These are phyloP conservation scores for Cordilura impudica DNA, from an alignment of 2,888 invertebrate species.

Conservation along the genomic window DNA sequence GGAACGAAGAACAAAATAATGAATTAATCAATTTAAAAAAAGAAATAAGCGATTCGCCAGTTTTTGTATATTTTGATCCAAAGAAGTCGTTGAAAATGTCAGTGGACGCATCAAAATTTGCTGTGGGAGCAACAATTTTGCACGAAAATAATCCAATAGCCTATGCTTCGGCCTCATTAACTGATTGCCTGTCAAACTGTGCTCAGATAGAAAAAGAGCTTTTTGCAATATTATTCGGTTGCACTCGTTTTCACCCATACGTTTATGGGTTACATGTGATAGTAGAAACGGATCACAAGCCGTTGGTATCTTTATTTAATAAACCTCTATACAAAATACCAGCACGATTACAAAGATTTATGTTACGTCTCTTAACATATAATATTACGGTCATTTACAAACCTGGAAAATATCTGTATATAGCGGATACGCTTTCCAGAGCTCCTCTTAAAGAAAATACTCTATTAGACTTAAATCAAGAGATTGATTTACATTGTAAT, in stretches of 20 bases:
- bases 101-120: conserved; percentile 35
- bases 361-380: conserved; percentile 20
- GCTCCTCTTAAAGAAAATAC: conserved; percentile 14
- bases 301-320: conserved; percentile 37
- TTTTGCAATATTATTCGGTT: conserved; percentile 58
- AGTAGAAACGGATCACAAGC: neutral
- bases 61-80: too few relatives aligned
- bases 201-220: conserved; percentile 62
- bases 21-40: conserved; percentile 40
- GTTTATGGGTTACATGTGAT: conserved; percentile 18
- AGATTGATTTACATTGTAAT: conserved; percentile 17
- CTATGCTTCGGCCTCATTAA: conserved; percentile 36
- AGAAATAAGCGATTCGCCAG: conserved; percentile 23
- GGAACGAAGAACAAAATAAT: conserved; percentile 26
- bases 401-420: too few relatives aligned
- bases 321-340: conserved; percentile 30
- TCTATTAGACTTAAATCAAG: conserved; percentile 9
- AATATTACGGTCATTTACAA: conserved; percentile 14
- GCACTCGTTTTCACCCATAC: conserved; percentile 26
- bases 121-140: too few relatives aligned
- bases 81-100: conserved; percentile 9
- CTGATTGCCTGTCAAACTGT: conserved; percentile 24
- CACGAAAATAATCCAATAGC: conserved; percentile 32
- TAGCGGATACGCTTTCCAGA: too few relatives aligned
- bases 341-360: conserved; percentile 25